Evolutionary conservation across 2,888 invertebrate genomes (phyloP).

Genomic region (Gryllus longicercus): DNA sequence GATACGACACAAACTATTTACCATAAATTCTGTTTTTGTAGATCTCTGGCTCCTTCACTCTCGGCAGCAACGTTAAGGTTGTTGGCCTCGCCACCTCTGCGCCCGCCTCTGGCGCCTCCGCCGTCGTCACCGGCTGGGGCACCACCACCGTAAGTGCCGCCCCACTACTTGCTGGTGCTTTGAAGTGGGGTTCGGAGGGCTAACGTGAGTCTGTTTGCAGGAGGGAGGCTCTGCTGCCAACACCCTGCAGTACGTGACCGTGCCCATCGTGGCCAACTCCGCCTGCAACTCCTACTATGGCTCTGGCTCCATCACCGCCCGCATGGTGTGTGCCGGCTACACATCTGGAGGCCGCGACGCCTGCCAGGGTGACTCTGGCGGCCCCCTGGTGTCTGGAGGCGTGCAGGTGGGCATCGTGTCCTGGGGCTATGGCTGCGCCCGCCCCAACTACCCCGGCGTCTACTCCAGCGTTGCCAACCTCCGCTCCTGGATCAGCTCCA

Average conservation of each 20-base stretch:
- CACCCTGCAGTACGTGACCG: conserved; percentile 25
- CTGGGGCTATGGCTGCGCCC: too few relatives aligned
- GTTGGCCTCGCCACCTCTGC: conserved; percentile 42
- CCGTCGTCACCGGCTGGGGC: conserved; percentile 48
- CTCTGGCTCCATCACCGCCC: conserved; percentile 34
- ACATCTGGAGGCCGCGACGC: conserved; percentile 40
- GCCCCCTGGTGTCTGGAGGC: too few relatives aligned
- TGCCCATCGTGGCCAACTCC: conserved; percentile 25
- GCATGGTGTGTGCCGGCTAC: conserved; percentile 41
- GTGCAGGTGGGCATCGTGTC: too few relatives aligned
- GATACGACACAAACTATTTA: neutral
- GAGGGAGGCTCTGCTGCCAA: conserved; percentile 3
- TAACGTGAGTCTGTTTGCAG: conserved; percentile 40
- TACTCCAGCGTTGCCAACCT: too few relatives aligned
- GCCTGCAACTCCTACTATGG: conserved; percentile 32
- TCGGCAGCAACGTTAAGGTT: conserved; percentile 47
- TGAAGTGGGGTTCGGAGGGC: too few relatives aligned
- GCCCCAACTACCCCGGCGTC: too few relatives aligned
- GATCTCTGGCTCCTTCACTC: conserved; percentile 40
- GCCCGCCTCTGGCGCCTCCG: conserved; percentile 42
- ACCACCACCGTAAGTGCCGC: conserved; percentile 38
- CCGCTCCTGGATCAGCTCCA: too few relatives aligned
- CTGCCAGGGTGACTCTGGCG: conserved; percentile 34
- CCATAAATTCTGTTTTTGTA: neutral
- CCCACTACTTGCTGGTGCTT: too few relatives aligned